Evolutionary conservation across 2,888 invertebrate species (phyloP).

Genomic region (Andrena flavipes): DNA sequence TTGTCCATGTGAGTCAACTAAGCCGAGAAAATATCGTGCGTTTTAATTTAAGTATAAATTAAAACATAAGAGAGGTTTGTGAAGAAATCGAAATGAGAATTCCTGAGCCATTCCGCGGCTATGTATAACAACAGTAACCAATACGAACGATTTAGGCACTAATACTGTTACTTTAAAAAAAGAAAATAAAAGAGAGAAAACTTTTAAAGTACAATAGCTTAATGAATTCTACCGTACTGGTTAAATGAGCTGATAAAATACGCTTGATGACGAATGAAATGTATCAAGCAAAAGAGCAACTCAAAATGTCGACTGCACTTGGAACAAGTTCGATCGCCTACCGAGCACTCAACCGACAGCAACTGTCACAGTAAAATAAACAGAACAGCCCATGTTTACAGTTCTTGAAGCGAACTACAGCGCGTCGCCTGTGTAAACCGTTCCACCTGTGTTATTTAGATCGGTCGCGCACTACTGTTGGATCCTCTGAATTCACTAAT

Average conservation of each 20-base stretch:
- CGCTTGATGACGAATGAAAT: neutral
- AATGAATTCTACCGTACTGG: neutral
- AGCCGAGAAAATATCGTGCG: neutral
- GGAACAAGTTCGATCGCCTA: neutral
- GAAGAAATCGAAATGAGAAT: too few relatives aligned
- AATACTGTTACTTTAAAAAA: too few relatives aligned
- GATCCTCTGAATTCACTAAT: neutral
- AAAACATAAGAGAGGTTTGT: neutral
- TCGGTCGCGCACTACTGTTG: neutral
- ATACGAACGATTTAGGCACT: too few relatives aligned
- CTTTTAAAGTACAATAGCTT: too few relatives aligned
- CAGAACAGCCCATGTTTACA: conserved; percentile 20
- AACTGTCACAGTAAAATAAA: conserved; percentile 7
- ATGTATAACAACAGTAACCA: too few relatives aligned
- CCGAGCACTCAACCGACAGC: neutral
- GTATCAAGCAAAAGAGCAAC: conserved; percentile 6
- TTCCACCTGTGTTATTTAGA: neutral
- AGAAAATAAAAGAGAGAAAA: too few relatives aligned
- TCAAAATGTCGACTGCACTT: conserved; percentile 7
- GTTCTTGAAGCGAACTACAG: conserved; percentile 6
- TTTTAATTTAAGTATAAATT: neutral
- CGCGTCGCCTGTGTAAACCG: neutral
- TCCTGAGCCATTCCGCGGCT: too few relatives aligned
- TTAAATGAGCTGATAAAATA: neutral
- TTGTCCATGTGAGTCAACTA: neutral